Conservation (phyloP, 2,113 vertebrate species). For the Eidolon helvum region DNA sequence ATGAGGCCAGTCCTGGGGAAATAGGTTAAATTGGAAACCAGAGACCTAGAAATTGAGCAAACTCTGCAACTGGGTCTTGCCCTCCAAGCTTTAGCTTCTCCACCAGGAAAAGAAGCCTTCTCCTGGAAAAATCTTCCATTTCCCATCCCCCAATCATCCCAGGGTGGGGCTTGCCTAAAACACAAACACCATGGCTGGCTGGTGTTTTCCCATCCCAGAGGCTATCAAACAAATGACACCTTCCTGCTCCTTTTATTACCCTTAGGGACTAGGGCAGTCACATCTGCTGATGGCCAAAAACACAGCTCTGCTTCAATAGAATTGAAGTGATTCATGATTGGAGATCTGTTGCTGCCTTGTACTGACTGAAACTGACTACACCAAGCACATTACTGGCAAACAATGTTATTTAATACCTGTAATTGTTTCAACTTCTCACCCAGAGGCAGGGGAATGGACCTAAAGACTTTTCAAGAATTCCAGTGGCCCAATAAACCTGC, state of each 20-base stretch:
- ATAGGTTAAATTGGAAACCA: background rate
- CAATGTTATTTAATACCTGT: conserved; percentile 20
- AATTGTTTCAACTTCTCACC: conserved; percentile 34
- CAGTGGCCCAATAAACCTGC: background rate
- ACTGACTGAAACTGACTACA: background rate
- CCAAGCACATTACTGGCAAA: background rate
- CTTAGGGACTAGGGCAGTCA: background rate
- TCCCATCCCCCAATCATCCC: background rate
- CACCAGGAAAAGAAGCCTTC: background rate
- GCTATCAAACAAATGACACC: conserved; percentile 26
- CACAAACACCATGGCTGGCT: background rate
- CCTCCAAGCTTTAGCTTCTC: background rate
- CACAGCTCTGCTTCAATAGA: conserved; percentile 8
- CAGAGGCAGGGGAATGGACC: background rate
- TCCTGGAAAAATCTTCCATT: background rate
- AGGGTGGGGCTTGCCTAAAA: background rate
- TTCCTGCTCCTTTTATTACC: background rate
- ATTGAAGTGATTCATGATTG: background rate
- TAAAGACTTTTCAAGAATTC: conserved; percentile 21
- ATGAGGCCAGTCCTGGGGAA: background rate
- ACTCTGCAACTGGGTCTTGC: background rate
- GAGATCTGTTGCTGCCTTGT: background rate
- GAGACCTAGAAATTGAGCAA: background rate
- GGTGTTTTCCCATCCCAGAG: background rate
- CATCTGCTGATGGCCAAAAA: conserved; percentile 46